Evolutionary conservation across 2,797 vertebrate species (phyloP).

Genomic region (Sebastes paucispinis): DNA sequence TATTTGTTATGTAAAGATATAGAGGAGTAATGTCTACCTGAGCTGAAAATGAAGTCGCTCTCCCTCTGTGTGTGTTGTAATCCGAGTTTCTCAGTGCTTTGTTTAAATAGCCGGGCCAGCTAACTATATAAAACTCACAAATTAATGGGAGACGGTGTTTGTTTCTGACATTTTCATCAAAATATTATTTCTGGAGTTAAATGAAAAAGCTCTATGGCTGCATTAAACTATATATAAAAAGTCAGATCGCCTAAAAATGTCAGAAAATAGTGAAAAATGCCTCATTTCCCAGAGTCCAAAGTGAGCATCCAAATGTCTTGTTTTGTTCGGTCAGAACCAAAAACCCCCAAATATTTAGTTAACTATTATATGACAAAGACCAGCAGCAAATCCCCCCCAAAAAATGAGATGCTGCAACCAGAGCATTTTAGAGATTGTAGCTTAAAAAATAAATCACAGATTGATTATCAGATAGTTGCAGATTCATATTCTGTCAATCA

Average conservation of each 20-base stretch:
- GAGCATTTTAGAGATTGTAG: not conserved
- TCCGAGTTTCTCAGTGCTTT: too few species aligned
- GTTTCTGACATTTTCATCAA: not conserved
- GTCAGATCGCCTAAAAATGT: not conserved
- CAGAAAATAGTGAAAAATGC: not conserved
- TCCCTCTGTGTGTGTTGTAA: too few species aligned
- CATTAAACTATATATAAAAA: fast-evolving
- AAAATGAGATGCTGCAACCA: not conserved
- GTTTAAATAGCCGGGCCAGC: too few species aligned
- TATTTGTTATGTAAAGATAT: too few species aligned
- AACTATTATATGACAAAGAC: not conserved
- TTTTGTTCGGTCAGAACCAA: not conserved
- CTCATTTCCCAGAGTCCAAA: fast-evolving
- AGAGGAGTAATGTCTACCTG: too few species aligned
- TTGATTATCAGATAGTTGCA: not conserved
- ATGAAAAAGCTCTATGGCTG: not conserved
- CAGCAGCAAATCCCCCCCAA: not conserved
- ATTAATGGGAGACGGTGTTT: not conserved
- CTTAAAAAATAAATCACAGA: not conserved
- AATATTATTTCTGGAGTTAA: not conserved
- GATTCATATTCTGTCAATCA: not conserved
- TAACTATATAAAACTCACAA: not conserved
- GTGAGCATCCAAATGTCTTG: not conserved
- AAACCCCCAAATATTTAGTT: not conserved
- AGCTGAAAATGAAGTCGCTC: too few species aligned